phyloP scores from a whole-genome alignment of 1,140 invertebrate species.

The Helicoverpa armigera region DNA sequence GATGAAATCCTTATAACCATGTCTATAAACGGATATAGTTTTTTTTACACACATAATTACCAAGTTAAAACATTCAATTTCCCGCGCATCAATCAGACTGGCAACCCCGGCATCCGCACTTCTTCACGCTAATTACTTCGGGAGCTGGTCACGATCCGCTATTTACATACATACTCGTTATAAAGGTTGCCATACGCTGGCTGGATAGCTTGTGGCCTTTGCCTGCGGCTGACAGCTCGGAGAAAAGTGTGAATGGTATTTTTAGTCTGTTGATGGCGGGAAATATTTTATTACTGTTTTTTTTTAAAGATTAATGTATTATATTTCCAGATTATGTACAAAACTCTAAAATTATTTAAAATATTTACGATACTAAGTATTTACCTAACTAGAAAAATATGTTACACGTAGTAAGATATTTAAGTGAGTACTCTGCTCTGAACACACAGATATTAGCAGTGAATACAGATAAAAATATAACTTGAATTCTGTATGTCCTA shows the following conservation, averaged over 20 bases:
- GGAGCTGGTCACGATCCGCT: conserved; percentile 37
- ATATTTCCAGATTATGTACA: too few species aligned
- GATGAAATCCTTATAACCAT: too few species aligned
- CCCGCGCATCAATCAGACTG: conserved; percentile 28
- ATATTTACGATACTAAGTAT: too few species aligned
- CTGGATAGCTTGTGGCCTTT: conserved; percentile 31
- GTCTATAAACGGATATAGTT: not conserved
- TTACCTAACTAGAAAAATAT: too few species aligned
- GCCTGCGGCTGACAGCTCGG: not conserved
- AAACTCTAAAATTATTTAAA: too few species aligned
- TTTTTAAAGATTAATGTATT: too few species aligned
- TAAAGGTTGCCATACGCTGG: conserved; percentile 21
- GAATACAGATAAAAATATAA: too few species aligned
- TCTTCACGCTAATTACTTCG: conserved; percentile 32
- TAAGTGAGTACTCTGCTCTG: too few species aligned
- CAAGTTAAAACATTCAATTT: conserved; percentile 28
- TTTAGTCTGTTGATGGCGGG: not conserved
- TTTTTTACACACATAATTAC: conserved; percentile 22
- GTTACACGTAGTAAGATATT: too few species aligned
- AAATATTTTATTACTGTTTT: too few species aligned
- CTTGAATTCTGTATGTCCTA: too few species aligned
- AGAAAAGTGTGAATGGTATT: not conserved
- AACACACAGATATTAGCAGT: too few species aligned
- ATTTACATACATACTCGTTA: conserved; percentile 37
- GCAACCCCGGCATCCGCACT: conserved; percentile 18